Evolutionary conservation across 2,888 invertebrate species (phyloP), one percentile per base, ranked within the genome.

Genomic region (Dromius quadrimaculatus): DNA sequence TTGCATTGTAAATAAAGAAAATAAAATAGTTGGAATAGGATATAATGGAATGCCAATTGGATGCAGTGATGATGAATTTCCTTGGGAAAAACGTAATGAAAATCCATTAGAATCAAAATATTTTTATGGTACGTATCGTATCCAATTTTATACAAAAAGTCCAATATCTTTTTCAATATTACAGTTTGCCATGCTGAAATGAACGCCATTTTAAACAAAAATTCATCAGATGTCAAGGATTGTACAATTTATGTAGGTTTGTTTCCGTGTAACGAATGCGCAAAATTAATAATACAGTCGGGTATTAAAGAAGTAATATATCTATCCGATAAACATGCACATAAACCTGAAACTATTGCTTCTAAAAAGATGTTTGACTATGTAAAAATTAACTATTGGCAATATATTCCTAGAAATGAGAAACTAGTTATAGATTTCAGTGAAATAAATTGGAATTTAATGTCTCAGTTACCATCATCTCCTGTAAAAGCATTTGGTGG

Each of bases 181-280:
- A 86, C 86, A 95, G 98, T 99, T 0, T 97, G 97, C 74, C 98
- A 99, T 83, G 98, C 98, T 1, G 98, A 99, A 85, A 88, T 97
- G 84, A 99, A 99, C 84, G 98, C 98, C 0, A 93, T 99, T 74
- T 78, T 98, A 11, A 98, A 98, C 81, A 95, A 92, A 81, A 96
- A 95, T 80, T 86, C 88, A 0, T 85, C 88, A 0, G 89, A 92
- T 83, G 85, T 97, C 0, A 89, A 88, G 75, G 88, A 89, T 73
- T 95, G 95, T 78, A 88, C 88, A 0, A 89, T 99, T 0, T 99
- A 95, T 79, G 94, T 96, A 0, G 92, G 91, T 0, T 83, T 97
- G 13, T 98, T 98, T 81, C 98, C 98, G 0, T 99, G 98, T 81
- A 97, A 98, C 79, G 97, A 98, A 82, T 99, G 98, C 84, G 94